Base-by-base conservation (phyloP, 2,113 vertebrate genomes). In the Pagrus major region DNA sequence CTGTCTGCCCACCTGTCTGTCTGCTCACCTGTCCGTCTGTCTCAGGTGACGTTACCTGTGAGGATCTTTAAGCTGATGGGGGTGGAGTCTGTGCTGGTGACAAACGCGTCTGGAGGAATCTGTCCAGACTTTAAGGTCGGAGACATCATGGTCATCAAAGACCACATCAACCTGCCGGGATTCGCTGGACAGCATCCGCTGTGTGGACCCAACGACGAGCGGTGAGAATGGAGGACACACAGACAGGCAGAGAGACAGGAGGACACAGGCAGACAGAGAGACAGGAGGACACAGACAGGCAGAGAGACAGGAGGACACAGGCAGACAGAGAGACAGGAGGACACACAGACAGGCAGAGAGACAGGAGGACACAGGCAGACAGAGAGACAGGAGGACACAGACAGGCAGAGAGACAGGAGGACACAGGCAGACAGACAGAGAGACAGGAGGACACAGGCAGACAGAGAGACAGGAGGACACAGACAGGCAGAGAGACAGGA, bases 131-230 rank as follows among this genome's bases (percentile, higher is more conserved):
- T 93, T 41, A 94, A 94, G 65, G 91, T 93, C 0, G 94, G 94
- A 16, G 94, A 94, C 81, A 93, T 95, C 71, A 94, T 94, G 93
- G 72, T 95, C 79, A 93, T 94, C 69, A 94, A 94, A 71, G 94
- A 94, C 80, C 93, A 94, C 78, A 93, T 95, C 84, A 94, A 93
- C 87, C 84, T 94, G 69, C 92, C 94, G 0, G 94, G 94, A 4
- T 93, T 94, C 14, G 91, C 91, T 8, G 94, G 93, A 64, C 90
- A 93, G 33, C 92, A 93, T 35, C 94, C 93, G 0, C 91, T 94
- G 29, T 92, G 88, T 72, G 93, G 92, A 18, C 93, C 93, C 71
- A 94, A 95, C 12, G 94, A 94, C 16, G 93, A 94, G 84, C 71
- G 92, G 91, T 94, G 77, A 88, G 83, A 59, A 18, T 14, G 4